phyloP scores from a whole-genome alignment of 2,888 invertebrate species.

The Coleophora deauratella region DNA sequence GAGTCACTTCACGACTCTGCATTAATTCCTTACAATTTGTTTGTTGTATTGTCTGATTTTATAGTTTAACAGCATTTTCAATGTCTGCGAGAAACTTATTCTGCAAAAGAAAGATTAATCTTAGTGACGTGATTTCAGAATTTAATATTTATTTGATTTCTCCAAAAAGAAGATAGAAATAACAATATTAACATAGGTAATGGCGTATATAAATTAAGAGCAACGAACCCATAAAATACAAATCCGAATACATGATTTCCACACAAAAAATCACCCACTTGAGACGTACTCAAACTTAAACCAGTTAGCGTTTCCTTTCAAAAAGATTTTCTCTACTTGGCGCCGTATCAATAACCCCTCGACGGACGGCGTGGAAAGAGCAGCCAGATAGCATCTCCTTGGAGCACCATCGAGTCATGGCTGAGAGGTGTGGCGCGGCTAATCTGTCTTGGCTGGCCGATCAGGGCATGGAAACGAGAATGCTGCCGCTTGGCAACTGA shows the following conservation, averaged over 20 bases:
- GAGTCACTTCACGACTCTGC: constrained; percentile 16
- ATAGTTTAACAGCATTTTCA: background rate
- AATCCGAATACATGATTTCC: background rate
- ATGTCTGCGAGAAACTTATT: no score
- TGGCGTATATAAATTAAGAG: no score
- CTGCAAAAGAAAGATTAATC: no score
- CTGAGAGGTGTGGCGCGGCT: constrained; percentile 49
- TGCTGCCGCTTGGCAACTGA: constrained; percentile 9
- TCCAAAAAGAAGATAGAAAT: no score
- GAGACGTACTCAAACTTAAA: constrained; percentile 6
- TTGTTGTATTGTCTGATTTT: constrained; percentile 2
- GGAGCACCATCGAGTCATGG: constrained; percentile 31
- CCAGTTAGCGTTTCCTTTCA: constrained; percentile 14
- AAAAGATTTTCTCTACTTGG: constrained; percentile 45
- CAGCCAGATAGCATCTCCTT: constrained; percentile 41
- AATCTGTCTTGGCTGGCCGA: constrained; percentile 52
- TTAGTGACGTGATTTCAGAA: no score
- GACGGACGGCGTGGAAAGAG: constrained; percentile 51
- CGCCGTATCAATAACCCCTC: constrained; percentile 54
- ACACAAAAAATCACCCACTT: constrained; percentile 8
- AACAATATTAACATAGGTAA: no score
- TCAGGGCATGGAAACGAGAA: constrained; percentile 18
- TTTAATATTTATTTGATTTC: no score
- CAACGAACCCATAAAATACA: no score
- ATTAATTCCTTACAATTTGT: constrained; percentile 16